Percentiles rank a stretch among this genome's conserved stretches.
Evolutionary conservation across 2,797 vertebrate genomes (phyloP).

Genomic region (Sebastes steindachneri): DNA sequence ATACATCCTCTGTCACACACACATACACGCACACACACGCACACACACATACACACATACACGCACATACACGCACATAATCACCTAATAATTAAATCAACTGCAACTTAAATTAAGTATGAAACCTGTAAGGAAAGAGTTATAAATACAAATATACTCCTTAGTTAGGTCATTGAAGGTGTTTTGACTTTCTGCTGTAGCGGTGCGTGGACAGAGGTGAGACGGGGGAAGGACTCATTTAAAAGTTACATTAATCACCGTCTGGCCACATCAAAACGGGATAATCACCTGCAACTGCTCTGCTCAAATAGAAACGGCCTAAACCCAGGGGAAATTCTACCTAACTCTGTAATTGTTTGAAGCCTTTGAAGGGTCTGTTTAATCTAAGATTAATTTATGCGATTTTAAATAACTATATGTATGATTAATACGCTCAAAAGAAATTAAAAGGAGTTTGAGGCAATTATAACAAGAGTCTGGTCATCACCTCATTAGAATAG

Average conservation of each 20-base stretch:
- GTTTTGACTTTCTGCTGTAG: slow-evolving; percentile 86
- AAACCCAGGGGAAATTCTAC: slow-evolving; percentile 97
- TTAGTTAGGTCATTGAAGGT: slow-evolving; percentile 90
- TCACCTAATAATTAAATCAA: slow-evolving; percentile 71
- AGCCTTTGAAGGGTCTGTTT: slow-evolving; percentile 96
- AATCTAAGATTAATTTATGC: slow-evolving; percentile 99
- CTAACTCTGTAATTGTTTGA: slow-evolving; percentile 99
- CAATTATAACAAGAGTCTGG: slow-evolving; percentile 99
- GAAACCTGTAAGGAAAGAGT: slow-evolving; percentile 54
- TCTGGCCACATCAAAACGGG: slow-evolving; percentile 89
- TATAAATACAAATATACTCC: slow-evolving; percentile 80
- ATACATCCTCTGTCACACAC: neutral
- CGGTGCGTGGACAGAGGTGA: slow-evolving; percentile 47
- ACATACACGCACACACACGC: neutral
- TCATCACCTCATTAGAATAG: slow-evolving; percentile 98
- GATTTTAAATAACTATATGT: slow-evolving; percentile 99
- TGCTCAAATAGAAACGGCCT: slow-evolving; percentile 93
- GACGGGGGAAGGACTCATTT: slow-evolving; percentile 86
- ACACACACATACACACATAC: neutral
- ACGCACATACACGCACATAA: neutral
- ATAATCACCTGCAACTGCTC: slow-evolving; percentile 96
- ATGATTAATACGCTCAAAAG: slow-evolving; percentile 98
- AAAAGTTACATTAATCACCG: slow-evolving; percentile 98
- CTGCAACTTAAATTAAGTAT: slow-evolving; percentile 58
- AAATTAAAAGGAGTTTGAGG: slow-evolving; percentile 99